Evolutionary conservation across 2,888 invertebrate genomes (phyloP), one percentile per base, ranked within the genome.

Genomic region (Odontothrips loti): DNA sequence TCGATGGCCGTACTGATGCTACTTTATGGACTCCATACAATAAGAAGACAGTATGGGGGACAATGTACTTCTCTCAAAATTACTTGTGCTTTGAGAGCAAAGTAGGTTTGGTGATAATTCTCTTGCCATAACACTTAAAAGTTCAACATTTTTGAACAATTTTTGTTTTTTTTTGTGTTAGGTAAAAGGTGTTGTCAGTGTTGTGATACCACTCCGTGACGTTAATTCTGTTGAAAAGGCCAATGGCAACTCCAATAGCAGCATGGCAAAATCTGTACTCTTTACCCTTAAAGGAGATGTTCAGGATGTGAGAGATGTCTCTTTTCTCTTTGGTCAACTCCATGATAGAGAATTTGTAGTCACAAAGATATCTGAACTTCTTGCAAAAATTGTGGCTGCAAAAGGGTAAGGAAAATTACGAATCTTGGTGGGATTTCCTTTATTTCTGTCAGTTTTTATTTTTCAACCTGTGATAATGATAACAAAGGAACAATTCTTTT

Each of bases 41-140:
- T 86, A 97, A 97, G 87, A 92, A 92, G 84, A 94, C 95, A 86
- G 94, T 95, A 82, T 92, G 92, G 89, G 99, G 99, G 23, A 91
- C 93, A 84, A 89, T 99, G 85, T 99, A 94, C 87, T 89, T 99
- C 80, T 98, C 98, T 0, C 94, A 95, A 86, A 97, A 96, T 89
- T 99, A 96, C 87, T 91, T 98, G 85, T 99, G 99, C 87, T 99
- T 98, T 87, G 95, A 95, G 86, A 98, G 98, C 88, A 92, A 95
- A 89, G 97, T 98, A 86, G 90, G 90, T 88, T 58, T 58, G 17
- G 12, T 1, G 9, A 75, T 78, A 34, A 17, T 6, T 47, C 47
- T 9, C 20, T 17, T 47, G 23, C 43, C 11, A 34, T 79, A 43
- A 8, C 34, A 20, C 47, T 27, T 79, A 43, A 27, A 34, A 79